Base-by-base conservation (phyloP, 2,888 invertebrate species). In the Thera britannica region DNA sequence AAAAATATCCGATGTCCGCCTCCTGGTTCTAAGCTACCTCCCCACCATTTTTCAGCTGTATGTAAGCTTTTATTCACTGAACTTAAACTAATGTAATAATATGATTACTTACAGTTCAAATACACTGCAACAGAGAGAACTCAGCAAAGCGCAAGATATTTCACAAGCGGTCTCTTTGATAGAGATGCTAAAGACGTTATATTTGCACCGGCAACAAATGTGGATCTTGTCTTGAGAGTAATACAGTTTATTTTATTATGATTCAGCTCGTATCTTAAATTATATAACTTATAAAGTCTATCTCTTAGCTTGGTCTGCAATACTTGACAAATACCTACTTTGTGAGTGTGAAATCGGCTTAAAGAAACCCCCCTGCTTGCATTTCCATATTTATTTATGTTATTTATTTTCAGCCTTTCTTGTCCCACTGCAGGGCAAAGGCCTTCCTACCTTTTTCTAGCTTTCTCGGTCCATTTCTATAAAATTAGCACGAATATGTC, bases 41-140 rank as follows among this genome's bases (percentile, higher is more conserved):
- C 23, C 23, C 23, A 23, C 23, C 23, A 23, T 23, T 23, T 23
- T 23, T 23, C 23, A 23, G 23, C 23, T 23, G 23, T 23, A 23
- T 23, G 23, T 23, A 23, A 23, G 23, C 23, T 23, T 23, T 23
- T 23, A 23, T 23, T 23, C 23, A 23, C 23, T 23, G 23, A 23
- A 23, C 23, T 23, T 23, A 23, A 23, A 23, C 23, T 23, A 23
- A 23, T 23, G 23, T 23, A 23, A 41, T 41, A 41, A 1, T 46
- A 46, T 46, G 1, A 9, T 83, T 57, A 49, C 60, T 93, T 94
- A 72, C 91, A 97, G 96, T 97, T 98, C 80, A 96, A 96, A 78
- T 96, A 95, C 75, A 98, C 98, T 23, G 95, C 95, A 1, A 97
- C 97, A 1, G 96, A 97, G 82, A 94, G 98, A 75, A 95, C 97